phyloP scores from a whole-genome alignment of 92 coral and sea anemone species.

The Epizoanthus rinbou region DNA sequence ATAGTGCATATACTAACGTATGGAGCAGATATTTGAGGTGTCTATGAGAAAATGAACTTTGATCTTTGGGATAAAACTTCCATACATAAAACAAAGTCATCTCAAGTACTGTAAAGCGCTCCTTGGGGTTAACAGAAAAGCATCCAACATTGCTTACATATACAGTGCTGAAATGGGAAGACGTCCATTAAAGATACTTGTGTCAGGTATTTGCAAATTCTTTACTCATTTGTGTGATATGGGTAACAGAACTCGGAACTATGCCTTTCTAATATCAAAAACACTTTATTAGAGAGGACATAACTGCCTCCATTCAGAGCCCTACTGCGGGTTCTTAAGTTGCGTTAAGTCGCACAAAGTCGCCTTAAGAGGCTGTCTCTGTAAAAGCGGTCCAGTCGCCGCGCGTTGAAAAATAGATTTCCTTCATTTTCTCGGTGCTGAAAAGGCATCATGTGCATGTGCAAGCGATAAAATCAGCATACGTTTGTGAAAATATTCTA shows the following conservation, averaged over 20 bases:
- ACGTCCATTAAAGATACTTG: neutral
- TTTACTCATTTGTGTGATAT: neutral
- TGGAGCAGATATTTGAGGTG: slow-evolving; percentile 32
- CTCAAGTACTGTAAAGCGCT: neutral
- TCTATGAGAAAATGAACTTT: slow-evolving; percentile 12
- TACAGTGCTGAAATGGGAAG: slow-evolving; percentile 5
- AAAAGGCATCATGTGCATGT: no score
- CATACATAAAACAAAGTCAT: neutral
- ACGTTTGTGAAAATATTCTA: no score
- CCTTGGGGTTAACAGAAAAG: slow-evolving; percentile 24
- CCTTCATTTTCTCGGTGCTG: no score
- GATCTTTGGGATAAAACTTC: slow-evolving; percentile 30
- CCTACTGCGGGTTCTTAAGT: no score
- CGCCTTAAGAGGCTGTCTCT: no score
- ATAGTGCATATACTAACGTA: slow-evolving; percentile 16
- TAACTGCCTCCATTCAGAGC: no score
- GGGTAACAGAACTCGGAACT: neutral
- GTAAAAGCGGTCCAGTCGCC: no score
- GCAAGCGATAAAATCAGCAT: no score
- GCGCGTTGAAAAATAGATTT: no score
- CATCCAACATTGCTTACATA: neutral
- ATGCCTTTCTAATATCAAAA: neutral
- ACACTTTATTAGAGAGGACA: no score
- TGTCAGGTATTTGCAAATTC: neutral
- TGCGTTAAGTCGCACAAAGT: no score